Evolutionary conservation across 2,888 invertebrate species (phyloP).

Genomic region (Venustoraphidia nigricollis): DNA sequence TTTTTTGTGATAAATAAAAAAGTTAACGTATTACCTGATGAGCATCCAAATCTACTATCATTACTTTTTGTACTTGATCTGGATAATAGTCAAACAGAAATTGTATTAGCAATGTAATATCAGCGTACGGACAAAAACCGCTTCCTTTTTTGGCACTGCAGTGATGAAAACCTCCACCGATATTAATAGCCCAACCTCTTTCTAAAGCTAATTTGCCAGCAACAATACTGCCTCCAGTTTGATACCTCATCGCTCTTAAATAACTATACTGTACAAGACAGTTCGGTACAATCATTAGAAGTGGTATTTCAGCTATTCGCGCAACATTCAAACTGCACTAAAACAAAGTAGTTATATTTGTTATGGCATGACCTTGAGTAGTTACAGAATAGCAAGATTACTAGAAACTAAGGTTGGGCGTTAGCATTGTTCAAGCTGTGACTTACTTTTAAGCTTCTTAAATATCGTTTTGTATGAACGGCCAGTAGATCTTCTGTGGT

Average conservation of each 20-base stretch:
- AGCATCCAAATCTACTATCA: slow-evolving; percentile 86
- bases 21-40: slow-evolving; percentile 53
- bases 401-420: too few species aligned
- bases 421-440: too few species aligned
- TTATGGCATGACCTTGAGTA: not conserved
- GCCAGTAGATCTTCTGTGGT: slow-evolving; percentile 51
- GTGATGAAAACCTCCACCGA: slow-evolving; percentile 88
- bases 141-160: slow-evolving; percentile 61
- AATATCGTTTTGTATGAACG: slow-evolving; percentile 61
- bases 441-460: slow-evolving; percentile 54
- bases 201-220: slow-evolving; percentile 71
- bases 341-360: slow-evolving; percentile 16
- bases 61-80: slow-evolving; percentile 42
- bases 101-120: slow-evolving; percentile 63
- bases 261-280: slow-evolving; percentile 58
- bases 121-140: slow-evolving; percentile 84
- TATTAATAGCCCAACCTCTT: slow-evolving; percentile 76
- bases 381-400: too few species aligned
- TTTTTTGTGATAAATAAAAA: not conserved
- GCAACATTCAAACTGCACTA: slow-evolving; percentile 74
- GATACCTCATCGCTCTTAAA: slow-evolving; percentile 63
- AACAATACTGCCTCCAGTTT: slow-evolving; percentile 70
- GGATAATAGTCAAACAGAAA: slow-evolving; percentile 42
- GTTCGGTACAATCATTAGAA: slow-evolving; percentile 61
- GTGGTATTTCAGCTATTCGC: slow-evolving; percentile 61